Base-by-base conservation (phyloP, 2,797 vertebrate species). In the Cephalopachus bancanus region DNA sequence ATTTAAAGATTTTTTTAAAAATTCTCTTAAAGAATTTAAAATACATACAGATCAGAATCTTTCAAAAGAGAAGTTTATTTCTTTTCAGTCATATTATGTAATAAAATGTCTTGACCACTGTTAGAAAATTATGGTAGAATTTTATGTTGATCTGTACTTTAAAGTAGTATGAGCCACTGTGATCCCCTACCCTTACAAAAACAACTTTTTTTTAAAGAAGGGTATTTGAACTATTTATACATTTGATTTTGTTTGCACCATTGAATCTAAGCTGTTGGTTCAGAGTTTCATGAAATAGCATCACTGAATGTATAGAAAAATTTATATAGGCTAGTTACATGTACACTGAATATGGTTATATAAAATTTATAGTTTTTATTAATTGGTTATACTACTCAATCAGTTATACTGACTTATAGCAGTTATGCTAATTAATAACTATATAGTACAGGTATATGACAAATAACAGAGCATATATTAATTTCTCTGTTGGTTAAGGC, bases 71-170 rank as follows among this genome's bases (percentile, higher is more conserved):
- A 44, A 78, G 83, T 96, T 85, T 87, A 76, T 97, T 81, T 62
- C 33, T 62, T 92, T 95, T 88, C 33, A 75, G 62, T 91, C 95
- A 22, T 93, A 88, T 51, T 14, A 33, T 85, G 26, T 88, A 89
- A 22, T 95, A 96, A 96, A 95, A 97, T 95, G 17, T 94, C 93
- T 75, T 93, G 91, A 95, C 24, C 37, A 88, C 88, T 95, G 11
- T 90, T 95, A 83, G 93, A 97, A 53, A 97, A 83, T 90, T 95
- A 80, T 79, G 81, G n/a, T 22, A 60, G 72, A 97, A 53, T 62
- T 83, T 93, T 92, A 28, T 80, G 64, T 94, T 96, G 49, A 64
- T 74, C 59, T 92, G 37, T 88, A 28, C 33, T 85, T 96, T 93
- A 37, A 62, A 44, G 24, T 59, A 64, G 80, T 62, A 76, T n/a